Evolutionary conservation across 2,797 vertebrate genomes (phyloP).

Genomic region (Molothrus aeneus): DNA sequence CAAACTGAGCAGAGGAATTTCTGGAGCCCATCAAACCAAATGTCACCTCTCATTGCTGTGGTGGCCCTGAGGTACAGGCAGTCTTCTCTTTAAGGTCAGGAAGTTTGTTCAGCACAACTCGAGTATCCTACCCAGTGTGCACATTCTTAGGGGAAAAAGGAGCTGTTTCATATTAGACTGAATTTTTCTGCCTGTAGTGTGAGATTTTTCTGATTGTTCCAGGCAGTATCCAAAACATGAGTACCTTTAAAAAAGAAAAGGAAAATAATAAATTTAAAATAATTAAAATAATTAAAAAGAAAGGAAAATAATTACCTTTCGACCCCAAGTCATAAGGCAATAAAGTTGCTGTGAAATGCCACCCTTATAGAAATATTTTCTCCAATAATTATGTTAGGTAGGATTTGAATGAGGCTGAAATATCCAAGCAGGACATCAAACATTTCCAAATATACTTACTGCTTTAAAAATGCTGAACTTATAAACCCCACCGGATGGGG

Average conservation of each 20-base stretch:
- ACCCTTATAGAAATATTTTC: not conserved
- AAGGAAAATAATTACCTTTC: not conserved
- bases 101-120: not conserved
- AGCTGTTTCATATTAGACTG: not conserved
- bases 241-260: not conserved
- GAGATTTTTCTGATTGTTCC: not conserved
- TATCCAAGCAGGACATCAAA: not conserved
- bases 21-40: not conserved
- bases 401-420: constrained; percentile 7
- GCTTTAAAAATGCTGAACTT: not conserved
- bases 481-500: not conserved
- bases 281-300: not conserved
- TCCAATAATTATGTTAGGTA: not conserved
- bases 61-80: not conserved
- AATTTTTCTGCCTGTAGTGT: not conserved
- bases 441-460: not conserved
- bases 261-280: too few relatives aligned
- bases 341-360: not conserved
- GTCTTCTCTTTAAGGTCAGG: not conserved
- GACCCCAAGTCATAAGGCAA: not conserved
- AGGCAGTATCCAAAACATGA: not conserved
- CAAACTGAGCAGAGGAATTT: not conserved
- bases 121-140: not conserved
- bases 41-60: not conserved
- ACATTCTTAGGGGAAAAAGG: not conserved